phyloP scores from a whole-genome alignment of 1,140 invertebrate species.

The Nephila pilipes region DNA sequence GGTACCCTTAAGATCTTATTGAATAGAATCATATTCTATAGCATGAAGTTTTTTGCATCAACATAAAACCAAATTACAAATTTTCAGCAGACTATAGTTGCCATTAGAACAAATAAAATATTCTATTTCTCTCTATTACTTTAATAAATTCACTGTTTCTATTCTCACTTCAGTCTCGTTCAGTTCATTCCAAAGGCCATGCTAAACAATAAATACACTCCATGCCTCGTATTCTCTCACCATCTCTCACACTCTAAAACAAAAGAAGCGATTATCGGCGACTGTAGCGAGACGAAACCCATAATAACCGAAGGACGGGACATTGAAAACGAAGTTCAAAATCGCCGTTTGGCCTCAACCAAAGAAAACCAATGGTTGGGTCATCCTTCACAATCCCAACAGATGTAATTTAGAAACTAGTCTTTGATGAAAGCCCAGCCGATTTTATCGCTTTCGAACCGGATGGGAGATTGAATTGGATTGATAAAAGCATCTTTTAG shows the following conservation, averaged over 20 bases:
- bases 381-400: not conserved
- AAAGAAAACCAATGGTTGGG: not conserved
- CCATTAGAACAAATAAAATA: too few species aligned
- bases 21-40: too few species aligned
- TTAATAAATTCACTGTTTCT: too few species aligned
- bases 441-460: not conserved
- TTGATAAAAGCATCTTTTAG: not conserved
- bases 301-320: not conserved
- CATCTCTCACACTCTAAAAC: not conserved
- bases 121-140: too few species aligned
- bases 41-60: too few species aligned
- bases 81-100: too few species aligned
- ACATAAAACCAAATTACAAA: too few species aligned
- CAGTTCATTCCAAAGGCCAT: too few species aligned
- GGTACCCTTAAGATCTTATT: too few species aligned
- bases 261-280: not conserved
- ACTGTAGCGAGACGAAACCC: not conserved
- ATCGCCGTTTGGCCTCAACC: not conserved
- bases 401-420: not conserved
- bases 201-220: too few species aligned
- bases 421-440: not conserved
- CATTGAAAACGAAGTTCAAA: slow-evolving; percentile 23
- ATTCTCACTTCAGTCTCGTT: too few species aligned
- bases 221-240: too few species aligned
- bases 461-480: not conserved